Percentiles rank a stretch among this genome's conserved stretches.
Conservation (phyloP, 2,113 vertebrate species). For the Cariama cristata region DNA sequence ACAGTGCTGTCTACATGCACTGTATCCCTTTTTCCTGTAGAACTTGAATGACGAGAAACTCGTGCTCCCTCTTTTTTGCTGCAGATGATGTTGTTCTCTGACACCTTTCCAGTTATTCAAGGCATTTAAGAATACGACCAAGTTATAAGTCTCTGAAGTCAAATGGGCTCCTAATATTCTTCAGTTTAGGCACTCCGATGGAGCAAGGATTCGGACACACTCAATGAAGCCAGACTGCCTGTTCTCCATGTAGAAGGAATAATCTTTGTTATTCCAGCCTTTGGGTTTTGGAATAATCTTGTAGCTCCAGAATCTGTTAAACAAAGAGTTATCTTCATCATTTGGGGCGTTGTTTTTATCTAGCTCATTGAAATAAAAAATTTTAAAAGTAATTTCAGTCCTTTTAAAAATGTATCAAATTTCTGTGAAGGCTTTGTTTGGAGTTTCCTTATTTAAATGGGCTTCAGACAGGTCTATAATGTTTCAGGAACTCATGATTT, state of each 20-base stretch:
- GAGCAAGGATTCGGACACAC: not conserved
- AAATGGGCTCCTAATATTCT: not conserved
- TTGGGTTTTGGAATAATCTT: not conserved
- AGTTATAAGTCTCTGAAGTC: not conserved
- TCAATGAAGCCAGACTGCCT: not conserved
- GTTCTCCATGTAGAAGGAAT: not conserved
- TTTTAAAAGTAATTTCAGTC: not conserved
- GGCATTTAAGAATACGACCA: not conserved
- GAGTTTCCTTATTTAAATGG: not conserved
- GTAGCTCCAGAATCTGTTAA: not conserved
- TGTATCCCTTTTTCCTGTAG: not conserved
- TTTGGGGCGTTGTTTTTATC: not conserved
- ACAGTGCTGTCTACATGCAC: not conserved
- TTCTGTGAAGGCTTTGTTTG: not conserved
- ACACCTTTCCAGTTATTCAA: not conserved
- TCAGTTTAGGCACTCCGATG: not conserved
- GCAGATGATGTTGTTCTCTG: not conserved
- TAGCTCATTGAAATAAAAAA: not conserved
- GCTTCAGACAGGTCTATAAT: not conserved
- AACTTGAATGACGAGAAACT: not conserved
- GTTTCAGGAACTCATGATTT: not conserved
- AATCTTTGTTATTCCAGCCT: not conserved
- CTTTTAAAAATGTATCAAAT: not conserved
- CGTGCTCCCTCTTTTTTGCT: not conserved
- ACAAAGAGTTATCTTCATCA: not conserved